phyloP scores from a whole-genome alignment of 1,140 invertebrate genomes.

The Bombus haemorrhoidalis region DNA sequence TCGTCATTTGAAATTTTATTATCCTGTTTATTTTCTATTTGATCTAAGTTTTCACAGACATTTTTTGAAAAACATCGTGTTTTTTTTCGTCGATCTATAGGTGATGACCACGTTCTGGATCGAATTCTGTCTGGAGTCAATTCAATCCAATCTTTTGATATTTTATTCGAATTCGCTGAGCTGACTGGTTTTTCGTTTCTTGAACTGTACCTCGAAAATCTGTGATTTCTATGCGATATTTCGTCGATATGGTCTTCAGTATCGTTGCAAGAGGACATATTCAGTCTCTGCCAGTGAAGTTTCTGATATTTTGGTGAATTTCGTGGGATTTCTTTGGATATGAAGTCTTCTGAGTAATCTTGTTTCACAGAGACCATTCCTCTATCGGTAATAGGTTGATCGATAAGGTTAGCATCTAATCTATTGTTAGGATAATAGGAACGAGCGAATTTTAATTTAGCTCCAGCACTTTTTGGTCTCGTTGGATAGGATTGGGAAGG shows the following conservation, averaged over 20 bases:
- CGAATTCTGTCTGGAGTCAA: background rate
- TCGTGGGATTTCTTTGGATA: background rate
- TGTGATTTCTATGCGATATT: background rate
- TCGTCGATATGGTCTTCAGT: background rate
- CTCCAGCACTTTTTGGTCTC: background rate
- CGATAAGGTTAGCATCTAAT: background rate
- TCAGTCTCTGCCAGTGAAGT: background rate
- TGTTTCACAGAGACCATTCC: too few species aligned
- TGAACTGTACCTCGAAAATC: background rate
- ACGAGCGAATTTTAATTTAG: background rate
- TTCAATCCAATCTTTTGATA: background rate
- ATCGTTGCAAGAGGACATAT: too few species aligned
- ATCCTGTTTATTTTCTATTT: background rate
- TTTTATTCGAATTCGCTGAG: background rate
- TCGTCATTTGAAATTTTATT: background rate
- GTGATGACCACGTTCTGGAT: slow-evolving; percentile 14
- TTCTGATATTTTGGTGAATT: background rate
- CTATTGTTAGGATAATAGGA: background rate
- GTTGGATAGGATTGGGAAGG: too few species aligned
- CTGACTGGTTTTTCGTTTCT: background rate
- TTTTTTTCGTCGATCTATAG: background rate
- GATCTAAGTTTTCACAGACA: background rate
- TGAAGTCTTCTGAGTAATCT: background rate
- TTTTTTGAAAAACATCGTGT: background rate
- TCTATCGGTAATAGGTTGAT: background rate